These are phyloP conservation scores for Thinocorus orbignyianus DNA, from an alignment of 2,113 vertebrate species.

Conservation along the genomic window DNA sequence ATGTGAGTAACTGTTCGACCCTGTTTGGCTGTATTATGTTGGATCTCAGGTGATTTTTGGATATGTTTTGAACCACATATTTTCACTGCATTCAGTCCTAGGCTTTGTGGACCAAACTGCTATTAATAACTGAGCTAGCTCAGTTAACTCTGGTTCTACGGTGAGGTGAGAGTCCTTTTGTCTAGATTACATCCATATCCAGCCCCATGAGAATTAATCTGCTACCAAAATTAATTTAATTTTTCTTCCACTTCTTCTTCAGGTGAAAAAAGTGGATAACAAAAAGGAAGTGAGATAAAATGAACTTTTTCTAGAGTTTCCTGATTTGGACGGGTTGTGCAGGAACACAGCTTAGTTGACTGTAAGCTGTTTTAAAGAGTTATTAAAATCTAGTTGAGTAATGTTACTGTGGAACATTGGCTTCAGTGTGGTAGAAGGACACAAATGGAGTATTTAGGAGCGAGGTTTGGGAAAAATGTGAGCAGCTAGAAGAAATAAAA, in stretches of 20 bases:
- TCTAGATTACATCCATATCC: neutral
- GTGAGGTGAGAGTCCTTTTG: neutral
- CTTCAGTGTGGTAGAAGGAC: conserved; percentile 19
- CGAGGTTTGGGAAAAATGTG: neutral
- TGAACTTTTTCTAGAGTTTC: neutral
- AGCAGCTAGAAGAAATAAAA: conserved; percentile 34
- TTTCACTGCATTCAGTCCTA: neutral
- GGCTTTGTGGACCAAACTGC: neutral
- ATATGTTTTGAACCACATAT: neutral
- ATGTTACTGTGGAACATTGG: conserved; percentile 24
- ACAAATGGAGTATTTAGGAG: conserved; percentile 36
- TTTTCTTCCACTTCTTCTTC: neutral
- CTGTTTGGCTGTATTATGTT: neutral
- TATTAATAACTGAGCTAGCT: neutral
- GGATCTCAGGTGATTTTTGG: neutral
- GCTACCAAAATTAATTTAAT: neutral
- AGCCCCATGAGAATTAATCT: neutral
- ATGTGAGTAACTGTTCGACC: neutral
- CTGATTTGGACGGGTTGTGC: neutral
- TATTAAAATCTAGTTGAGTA: neutral
- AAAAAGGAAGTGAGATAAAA: neutral
- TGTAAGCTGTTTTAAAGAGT: neutral
- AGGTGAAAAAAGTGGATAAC: neutral
- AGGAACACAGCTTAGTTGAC: neutral
- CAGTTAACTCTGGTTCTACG: neutral